These are phyloP conservation scores for Macroteleia sp. DNA, from an alignment of 2,888 invertebrate species.

Conservation along the genomic window DNA sequence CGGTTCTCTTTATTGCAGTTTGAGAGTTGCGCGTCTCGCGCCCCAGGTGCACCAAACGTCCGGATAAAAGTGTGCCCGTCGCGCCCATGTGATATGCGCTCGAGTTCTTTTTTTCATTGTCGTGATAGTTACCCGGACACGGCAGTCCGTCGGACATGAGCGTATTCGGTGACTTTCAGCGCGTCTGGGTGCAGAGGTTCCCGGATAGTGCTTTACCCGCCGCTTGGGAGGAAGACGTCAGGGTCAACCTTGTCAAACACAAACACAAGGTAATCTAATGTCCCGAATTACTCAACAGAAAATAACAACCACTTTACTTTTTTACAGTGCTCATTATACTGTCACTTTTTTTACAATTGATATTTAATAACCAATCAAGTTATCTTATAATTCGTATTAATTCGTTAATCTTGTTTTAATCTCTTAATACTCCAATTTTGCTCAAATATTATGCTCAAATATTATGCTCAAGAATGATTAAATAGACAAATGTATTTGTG, in stretches of 20 bases:
- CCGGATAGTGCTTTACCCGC: conserved; percentile 95
- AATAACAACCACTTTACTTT: no score
- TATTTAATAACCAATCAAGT: no score
- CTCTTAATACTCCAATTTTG: no score
- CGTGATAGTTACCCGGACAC: conserved; percentile 26
- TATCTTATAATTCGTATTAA: no score
- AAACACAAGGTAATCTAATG: conserved; percentile 88
- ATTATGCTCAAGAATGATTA: no score
- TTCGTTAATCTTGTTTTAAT: no score
- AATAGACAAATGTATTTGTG: no score
- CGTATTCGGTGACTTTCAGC: conserved; percentile 95
- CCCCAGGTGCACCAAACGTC: conserved; percentile 28
- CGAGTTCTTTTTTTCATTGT: conserved; percentile 19
- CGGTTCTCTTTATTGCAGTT: neutral
- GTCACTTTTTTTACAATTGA: no score
- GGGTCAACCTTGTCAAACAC: conserved; percentile 94
- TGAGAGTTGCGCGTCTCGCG: conserved; percentile 9
- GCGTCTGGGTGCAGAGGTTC: conserved; percentile 95
- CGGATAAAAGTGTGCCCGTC: conserved; percentile 15
- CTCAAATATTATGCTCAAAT: no score
- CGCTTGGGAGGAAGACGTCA: conserved; percentile 96
- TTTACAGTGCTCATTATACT: neutral
- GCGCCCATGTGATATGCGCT: conserved; percentile 49
- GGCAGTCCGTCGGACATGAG: conserved; percentile 85
- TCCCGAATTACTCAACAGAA: no score